These are phyloP conservation scores for Elanoides forficatus DNA, from an alignment of 2,113 vertebrate genomes.

Conservation along the genomic window DNA sequence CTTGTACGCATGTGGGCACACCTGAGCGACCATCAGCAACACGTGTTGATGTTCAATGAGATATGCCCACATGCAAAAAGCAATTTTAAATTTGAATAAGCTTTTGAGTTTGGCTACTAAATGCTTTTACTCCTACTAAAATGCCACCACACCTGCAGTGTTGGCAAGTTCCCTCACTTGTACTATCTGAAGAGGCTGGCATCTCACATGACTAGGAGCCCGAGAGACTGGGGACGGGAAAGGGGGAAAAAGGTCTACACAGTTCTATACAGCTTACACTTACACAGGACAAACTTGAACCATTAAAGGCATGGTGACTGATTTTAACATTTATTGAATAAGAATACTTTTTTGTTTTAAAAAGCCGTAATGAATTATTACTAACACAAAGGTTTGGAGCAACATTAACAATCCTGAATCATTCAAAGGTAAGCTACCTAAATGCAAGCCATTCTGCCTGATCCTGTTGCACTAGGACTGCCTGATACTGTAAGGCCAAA, in stretches of 20 bases:
- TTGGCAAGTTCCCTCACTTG: not conserved
- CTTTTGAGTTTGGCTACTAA: not conserved
- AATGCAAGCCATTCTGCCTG: not conserved
- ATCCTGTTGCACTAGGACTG: not conserved
- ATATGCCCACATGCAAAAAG: not conserved
- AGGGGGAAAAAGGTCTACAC: accelerated
- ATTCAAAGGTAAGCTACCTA: not conserved
- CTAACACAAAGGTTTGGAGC: not conserved
- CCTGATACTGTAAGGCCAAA: not conserved
- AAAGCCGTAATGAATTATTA: not conserved
- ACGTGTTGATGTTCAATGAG: too few relatives aligned
- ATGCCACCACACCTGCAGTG: not conserved
- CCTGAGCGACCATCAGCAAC: not conserved
- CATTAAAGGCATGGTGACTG: not conserved
- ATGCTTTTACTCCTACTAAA: not conserved
- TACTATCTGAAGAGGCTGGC: too few relatives aligned
- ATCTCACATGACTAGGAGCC: not conserved
- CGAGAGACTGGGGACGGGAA: not conserved
- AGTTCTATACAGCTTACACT: not conserved
- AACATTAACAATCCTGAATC: not conserved
- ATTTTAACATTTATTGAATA: not conserved
- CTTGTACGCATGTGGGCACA: accelerated
- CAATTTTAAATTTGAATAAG: not conserved
- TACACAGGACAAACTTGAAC: not conserved
- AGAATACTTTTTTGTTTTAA: not conserved